A percentile compares a stretch with the other conserved stretches of the same genome.
phyloP scores from a whole-genome alignment of 1,140 invertebrate genomes.

The Venustaconcha ellipsiformis region DNA sequence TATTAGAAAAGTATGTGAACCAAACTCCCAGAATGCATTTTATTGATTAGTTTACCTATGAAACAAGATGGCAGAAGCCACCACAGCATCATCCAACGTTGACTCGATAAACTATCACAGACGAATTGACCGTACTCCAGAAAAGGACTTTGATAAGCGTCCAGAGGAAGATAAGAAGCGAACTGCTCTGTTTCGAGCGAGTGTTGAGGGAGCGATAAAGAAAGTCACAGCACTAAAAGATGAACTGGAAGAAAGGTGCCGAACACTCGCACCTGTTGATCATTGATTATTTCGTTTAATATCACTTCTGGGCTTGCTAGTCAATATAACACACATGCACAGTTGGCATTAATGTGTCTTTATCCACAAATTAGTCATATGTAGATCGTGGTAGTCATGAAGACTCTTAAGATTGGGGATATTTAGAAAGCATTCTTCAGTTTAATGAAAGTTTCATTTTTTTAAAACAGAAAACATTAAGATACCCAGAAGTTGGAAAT shows the following conservation, averaged over 20 bases:
- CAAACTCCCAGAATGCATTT: slow-evolving; percentile 28
- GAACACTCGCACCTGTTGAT: slow-evolving; percentile 8
- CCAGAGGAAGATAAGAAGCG: slow-evolving; percentile 24
- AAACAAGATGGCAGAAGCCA: slow-evolving; percentile 31
- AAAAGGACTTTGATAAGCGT: slow-evolving; percentile 32
- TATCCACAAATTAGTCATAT: background rate
- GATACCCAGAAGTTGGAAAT: no score
- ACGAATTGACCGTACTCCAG: slow-evolving; percentile 35
- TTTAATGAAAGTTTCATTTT: no score
- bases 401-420: background rate
- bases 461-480: no score
- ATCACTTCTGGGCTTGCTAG: no score
- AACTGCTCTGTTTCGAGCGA: slow-evolving; percentile 28
- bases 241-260: slow-evolving; percentile 27
- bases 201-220: background rate
- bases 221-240: slow-evolving; percentile 33
- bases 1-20: no score
- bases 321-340: background rate
- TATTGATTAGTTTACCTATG: slow-evolving; percentile 21
- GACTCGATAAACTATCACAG: slow-evolving; percentile 23
- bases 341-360: background rate
- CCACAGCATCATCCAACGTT: slow-evolving; percentile 3
- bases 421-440: no score
- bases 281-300: background rate
- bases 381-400: background rate